These are phyloP conservation scores for Cryptosula pallasiana DNA, from an alignment of 2,888 invertebrate species.

Conservation along the genomic window DNA sequence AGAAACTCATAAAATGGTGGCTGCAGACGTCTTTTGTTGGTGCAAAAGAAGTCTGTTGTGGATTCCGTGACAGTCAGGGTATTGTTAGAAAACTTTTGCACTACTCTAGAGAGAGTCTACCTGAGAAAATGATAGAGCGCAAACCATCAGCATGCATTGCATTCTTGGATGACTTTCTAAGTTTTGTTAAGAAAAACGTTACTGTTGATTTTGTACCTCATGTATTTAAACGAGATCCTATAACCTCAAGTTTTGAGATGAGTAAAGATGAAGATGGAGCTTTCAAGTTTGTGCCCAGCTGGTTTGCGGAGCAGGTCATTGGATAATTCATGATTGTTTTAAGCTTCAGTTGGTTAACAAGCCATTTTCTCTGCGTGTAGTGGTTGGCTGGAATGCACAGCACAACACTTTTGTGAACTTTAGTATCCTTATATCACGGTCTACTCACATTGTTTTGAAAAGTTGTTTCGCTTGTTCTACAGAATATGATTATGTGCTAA, in stretches of 20 bases:
- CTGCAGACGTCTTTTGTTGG: conserved; percentile 71
- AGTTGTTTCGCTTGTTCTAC: no score
- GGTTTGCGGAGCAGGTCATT: no score
- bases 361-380: no score
- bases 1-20: conserved; percentile 68
- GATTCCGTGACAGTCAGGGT: conserved; percentile 66
- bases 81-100: conserved; percentile 61
- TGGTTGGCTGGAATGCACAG: no score
- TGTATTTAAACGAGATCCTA: neutral
- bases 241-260: conserved; percentile 17
- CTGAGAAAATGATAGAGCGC: conserved; percentile 32
- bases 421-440: no score
- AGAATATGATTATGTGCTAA: no score
- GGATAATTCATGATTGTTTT: no score
- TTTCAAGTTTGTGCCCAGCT: neutral
- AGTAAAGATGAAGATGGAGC: neutral
- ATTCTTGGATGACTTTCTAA: conserved; percentile 64
- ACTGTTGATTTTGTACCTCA: conserved; percentile 36
- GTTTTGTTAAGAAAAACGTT: conserved; percentile 55
- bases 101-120: conserved; percentile 55
- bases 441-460: no score
- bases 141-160: conserved; percentile 62
- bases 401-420: no score
- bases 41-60: conserved; percentile 65
- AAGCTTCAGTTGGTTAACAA: no score